Evolutionary conservation across 53 echinoderm and acorn worm genomes (phyloP).

Genomic region (Temnopleurus reevesii): DNA sequence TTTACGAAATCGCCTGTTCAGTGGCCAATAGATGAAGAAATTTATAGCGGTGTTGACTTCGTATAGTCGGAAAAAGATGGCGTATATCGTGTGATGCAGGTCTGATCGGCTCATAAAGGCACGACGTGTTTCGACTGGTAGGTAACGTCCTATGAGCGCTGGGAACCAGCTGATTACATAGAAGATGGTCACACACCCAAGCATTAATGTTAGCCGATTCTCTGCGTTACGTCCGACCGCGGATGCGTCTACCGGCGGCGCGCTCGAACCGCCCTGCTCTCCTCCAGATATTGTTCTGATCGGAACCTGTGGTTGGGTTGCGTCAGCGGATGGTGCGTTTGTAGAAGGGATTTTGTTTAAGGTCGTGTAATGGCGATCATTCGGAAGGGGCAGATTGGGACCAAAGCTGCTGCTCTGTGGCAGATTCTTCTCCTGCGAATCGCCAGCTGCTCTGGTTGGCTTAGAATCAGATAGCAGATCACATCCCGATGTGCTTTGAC

Average conservation of each 20-base stretch:
- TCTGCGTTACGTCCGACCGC: background rate
- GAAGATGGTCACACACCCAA: background rate
- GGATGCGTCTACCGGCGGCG: background rate
- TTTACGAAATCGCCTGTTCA: conserved; percentile 4
- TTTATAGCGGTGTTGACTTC: conserved; percentile 9
- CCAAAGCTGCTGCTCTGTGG: background rate
- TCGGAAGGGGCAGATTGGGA: background rate
- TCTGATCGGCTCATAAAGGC: conserved; percentile 6
- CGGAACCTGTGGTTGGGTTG: background rate
- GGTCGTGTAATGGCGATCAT: background rate
- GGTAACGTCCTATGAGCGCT: background rate
- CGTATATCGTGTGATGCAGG: background rate
- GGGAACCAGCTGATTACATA: background rate
- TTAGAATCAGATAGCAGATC: background rate
- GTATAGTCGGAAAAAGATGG: background rate
- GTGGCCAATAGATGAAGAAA: conserved; percentile 14
- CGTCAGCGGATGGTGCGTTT: background rate
- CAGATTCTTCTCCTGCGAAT: background rate
- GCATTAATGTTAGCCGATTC: conserved; percentile 12
- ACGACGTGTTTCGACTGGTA: background rate
- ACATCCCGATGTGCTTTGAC: background rate
- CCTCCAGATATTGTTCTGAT: background rate
- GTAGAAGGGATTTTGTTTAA: background rate
- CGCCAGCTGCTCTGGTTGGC: background rate
- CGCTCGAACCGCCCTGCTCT: background rate